Conservation (phyloP, 2,113 vertebrate species). For the Paedocypris sp. region DNA sequence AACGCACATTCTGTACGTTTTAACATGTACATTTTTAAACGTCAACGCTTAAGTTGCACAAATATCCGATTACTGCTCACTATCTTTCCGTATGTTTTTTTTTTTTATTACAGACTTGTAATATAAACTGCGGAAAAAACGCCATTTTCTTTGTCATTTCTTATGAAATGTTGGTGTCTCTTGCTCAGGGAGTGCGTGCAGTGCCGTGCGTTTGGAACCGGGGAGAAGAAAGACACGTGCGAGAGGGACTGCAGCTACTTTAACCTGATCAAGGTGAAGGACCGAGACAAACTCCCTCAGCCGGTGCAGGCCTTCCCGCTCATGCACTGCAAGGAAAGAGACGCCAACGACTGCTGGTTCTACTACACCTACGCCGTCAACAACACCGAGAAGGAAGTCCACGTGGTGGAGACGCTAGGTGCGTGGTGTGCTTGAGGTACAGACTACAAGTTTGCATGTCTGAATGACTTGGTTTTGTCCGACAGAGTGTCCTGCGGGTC, state of each 20-base stretch:
- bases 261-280: constrained; percentile 67
- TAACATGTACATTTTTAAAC: too few relatives aligned
- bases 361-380: constrained; percentile 87
- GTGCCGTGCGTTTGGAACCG: constrained; percentile 78
- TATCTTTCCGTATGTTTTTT: too few relatives aligned
- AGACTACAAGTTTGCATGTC: not conserved
- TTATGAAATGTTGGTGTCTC: not conserved
- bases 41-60: too few relatives aligned
- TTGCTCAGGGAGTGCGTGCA: constrained; percentile 82
- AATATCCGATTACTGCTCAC: too few relatives aligned
- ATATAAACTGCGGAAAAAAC: too few relatives aligned
- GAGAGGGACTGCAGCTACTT: constrained; percentile 70
- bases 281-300: constrained; percentile 70
- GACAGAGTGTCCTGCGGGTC: constrained; percentile 82
- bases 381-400: constrained; percentile 65
- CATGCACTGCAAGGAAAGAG: constrained; percentile 88
- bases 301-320: constrained; percentile 70
- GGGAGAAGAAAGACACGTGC: constrained; percentile 81
- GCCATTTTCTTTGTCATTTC: too few relatives aligned
- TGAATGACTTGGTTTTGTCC: not conserved
- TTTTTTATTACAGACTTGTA: too few relatives aligned
- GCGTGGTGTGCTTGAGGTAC: too few relatives aligned
- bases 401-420: constrained; percentile 78
- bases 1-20: too few relatives aligned
- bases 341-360: constrained; percentile 96